A percentile compares a stretch with the other conserved stretches of the same genome.
These are phyloP conservation scores for Linurgus olivaceus DNA, from an alignment of 2,797 vertebrate genomes.

Conservation along the genomic window DNA sequence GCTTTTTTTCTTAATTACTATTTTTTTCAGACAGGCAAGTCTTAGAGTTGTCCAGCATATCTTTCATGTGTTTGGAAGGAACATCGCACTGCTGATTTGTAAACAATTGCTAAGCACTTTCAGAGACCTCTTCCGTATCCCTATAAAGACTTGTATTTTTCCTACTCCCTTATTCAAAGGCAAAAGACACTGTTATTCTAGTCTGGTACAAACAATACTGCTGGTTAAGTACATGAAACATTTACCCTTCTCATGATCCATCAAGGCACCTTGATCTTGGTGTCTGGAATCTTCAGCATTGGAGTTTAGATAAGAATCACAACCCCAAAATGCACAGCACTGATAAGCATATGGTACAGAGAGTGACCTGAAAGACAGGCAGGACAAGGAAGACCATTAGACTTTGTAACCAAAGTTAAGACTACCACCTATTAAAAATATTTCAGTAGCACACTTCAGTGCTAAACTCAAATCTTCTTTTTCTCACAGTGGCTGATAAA, in stretches of 20 bases:
- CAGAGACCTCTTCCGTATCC: background rate
- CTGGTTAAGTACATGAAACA: background rate
- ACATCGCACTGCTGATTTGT: background rate
- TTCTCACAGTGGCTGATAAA: background rate
- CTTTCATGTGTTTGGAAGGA: background rate
- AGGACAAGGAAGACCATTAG: background rate
- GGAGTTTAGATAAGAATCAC: slow-evolving; percentile 80
- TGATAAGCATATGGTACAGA: slow-evolving; percentile 97
- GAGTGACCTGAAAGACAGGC: slow-evolving; percentile 83
- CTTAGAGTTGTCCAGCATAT: background rate
- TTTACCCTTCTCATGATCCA: slow-evolving; percentile 71
- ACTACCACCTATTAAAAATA: background rate
- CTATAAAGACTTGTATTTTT: background rate
- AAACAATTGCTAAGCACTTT: background rate
- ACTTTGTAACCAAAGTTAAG: background rate
- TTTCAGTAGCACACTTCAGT: background rate
- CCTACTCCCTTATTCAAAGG: background rate
- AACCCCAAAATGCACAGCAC: slow-evolving; percentile 94
- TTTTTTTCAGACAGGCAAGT: background rate
- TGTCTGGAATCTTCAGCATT: slow-evolving; percentile 77
- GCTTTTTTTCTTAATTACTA: background rate
- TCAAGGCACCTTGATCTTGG: slow-evolving; percentile 68
- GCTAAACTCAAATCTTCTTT: background rate
- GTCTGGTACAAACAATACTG: background rate
- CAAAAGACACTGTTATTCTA: background rate